phyloP scores from a whole-genome alignment of 2,113 vertebrate genomes.

The Cyprinodon tularosa region DNA sequence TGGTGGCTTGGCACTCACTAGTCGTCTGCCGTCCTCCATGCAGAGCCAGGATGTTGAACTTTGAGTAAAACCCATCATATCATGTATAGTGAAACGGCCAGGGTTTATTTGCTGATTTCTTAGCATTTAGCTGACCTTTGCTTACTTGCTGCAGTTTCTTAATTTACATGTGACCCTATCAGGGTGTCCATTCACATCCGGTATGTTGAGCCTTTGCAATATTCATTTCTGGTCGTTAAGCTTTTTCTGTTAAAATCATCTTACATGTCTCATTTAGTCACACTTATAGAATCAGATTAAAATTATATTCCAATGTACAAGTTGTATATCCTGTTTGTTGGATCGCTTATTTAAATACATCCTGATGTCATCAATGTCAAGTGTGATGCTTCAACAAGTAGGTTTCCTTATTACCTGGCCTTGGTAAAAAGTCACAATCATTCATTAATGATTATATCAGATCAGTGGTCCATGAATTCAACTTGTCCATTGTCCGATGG shows the following conservation, averaged over 20 bases:
- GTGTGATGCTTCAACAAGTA: neutral
- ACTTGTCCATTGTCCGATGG: neutral
- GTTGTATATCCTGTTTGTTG: neutral
- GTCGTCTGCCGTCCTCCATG: neutral
- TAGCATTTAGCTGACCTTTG: neutral
- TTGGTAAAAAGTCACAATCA: no score
- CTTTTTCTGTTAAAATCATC: neutral
- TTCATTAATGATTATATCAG: neutral
- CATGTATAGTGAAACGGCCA: neutral
- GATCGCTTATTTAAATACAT: neutral
- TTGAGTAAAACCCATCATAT: neutral
- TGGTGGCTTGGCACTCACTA: neutral
- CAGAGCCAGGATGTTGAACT: neutral
- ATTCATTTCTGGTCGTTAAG: neutral
- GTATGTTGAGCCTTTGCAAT: neutral
- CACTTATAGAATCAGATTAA: neutral
- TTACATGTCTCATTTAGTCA: neutral
- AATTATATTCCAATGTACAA: neutral
- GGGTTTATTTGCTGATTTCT: neutral
- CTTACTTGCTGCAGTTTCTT: neutral
- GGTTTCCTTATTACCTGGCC: neutral
- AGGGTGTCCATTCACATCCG: neutral
- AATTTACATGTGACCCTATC: neutral
- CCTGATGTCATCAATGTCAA: neutral
- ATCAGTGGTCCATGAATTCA: no score